Conservation (phyloP, 2,113 vertebrate species). For the Oryzias woworae region DNA sequence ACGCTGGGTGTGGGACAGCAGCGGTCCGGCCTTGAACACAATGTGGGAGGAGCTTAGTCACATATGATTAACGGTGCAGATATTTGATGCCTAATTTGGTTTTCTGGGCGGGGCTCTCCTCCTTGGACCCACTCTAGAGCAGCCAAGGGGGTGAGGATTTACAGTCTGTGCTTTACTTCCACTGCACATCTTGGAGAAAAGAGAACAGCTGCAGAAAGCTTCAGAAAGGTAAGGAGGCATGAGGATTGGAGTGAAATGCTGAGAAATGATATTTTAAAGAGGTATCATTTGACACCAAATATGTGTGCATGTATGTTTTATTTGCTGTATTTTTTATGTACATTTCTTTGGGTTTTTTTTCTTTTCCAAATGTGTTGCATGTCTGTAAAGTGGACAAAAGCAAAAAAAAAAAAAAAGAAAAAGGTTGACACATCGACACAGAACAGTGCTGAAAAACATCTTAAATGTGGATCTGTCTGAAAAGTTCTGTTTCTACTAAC, state of each 20-base stretch:
- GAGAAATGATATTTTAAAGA: too few species aligned
- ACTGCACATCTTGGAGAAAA: conserved; percentile 29
- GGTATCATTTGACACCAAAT: too few species aligned
- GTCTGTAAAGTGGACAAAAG: too few species aligned
- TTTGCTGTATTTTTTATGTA: too few species aligned
- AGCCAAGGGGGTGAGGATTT: conserved; percentile 27
- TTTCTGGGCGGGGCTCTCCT: conserved; percentile 56
- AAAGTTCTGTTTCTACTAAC: not conserved
- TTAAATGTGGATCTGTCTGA: not conserved
- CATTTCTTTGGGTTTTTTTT: too few species aligned
- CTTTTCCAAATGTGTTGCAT: too few species aligned
- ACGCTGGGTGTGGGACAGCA: conserved; percentile 15
- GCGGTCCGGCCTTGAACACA: not conserved
- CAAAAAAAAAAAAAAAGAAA: too few species aligned
- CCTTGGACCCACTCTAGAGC: conserved; percentile 11
- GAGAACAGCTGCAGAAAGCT: conserved; percentile 2
- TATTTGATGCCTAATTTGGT: conserved; percentile 69
- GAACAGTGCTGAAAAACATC: not conserved
- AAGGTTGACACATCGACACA: too few species aligned
- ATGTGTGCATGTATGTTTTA: too few species aligned
- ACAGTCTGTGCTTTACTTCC: conserved; percentile 2
- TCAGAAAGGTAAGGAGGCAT: conserved; percentile 24
- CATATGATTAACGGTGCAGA: conserved; percentile 61
- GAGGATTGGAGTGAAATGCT: too few species aligned
- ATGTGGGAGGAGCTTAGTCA: conserved; percentile 15